Percentiles rank a stretch among this genome's conserved stretches.
These are phyloP conservation scores for Meloidogyne exigua DNA, from an alignment of 1,140 invertebrate genomes.

Conservation along the genomic window DNA sequence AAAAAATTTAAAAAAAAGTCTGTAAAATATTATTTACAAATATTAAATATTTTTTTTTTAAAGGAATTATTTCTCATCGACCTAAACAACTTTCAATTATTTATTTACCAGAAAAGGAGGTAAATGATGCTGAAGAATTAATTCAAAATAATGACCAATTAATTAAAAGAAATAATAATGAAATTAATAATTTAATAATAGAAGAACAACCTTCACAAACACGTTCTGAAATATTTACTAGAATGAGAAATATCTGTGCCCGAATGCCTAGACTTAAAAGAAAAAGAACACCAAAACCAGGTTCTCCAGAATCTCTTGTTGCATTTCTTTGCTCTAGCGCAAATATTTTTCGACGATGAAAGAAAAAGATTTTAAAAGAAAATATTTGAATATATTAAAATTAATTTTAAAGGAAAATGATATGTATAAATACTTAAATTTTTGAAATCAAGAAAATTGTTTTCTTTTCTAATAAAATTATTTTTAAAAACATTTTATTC, in stretches of 20 bases:
- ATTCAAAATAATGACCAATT: background rate
- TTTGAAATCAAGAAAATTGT: too few relatives aligned
- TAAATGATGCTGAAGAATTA: background rate
- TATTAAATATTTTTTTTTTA: too few relatives aligned
- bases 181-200: background rate
- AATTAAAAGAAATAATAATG: background rate
- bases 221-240: constrained; percentile 13
- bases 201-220: background rate
- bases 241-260: constrained; percentile 21
- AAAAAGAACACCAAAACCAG: constrained; percentile 19
- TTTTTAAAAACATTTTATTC: too few relatives aligned
- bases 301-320: constrained; percentile 22
- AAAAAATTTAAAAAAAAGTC: too few relatives aligned
- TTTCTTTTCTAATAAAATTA: too few relatives aligned
- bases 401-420: too few relatives aligned
- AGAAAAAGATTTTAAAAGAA: too few relatives aligned
- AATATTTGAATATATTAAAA: too few relatives aligned
- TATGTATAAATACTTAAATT: too few relatives aligned
- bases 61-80: too few relatives aligned
- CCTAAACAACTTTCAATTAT: background rate
- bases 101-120: background rate
- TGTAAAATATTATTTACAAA: too few relatives aligned
- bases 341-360: background rate
- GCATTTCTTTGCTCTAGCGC: constrained; percentile 18
- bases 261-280: constrained; percentile 25